These are phyloP conservation scores for Drosophila greeni DNA, from an alignment of 2,888 invertebrate species.

Conservation along the genomic window DNA sequence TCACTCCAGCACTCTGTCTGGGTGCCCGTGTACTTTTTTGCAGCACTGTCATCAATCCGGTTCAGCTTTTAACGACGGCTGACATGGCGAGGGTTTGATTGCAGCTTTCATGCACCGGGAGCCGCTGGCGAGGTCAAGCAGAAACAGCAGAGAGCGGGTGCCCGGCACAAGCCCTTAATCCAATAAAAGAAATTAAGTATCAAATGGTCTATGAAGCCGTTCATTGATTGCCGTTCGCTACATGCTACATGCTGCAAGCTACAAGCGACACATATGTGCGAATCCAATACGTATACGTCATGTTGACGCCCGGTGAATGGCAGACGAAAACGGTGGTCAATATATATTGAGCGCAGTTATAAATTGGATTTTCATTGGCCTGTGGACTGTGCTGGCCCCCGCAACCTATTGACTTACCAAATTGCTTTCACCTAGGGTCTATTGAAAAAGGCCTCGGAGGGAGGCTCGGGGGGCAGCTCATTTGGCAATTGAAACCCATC, in stretches of 20 bases:
- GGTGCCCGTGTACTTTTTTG: conserved; percentile 11
- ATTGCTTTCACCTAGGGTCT: conserved; percentile 27
- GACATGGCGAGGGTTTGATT: conserved; percentile 49
- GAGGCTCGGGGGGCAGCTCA: conserved; percentile 5
- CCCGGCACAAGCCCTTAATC: conserved; percentile 54
- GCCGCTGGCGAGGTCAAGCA: conserved; percentile 28
- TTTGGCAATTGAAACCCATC: conserved; percentile 15
- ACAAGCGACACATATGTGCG: conserved; percentile 20
- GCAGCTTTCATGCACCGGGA: conserved; percentile 38
- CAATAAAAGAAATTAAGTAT: conserved; percentile 72
- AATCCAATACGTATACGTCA: conserved; percentile 42
- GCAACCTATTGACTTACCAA: conserved; percentile 35
- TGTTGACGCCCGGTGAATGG: conserved; percentile 34
- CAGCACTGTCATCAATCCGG: conserved; percentile 49
- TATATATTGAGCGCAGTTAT: conserved; percentile 20
- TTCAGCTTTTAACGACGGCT: conserved; percentile 43
- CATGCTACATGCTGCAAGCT: neutral
- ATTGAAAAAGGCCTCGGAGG: conserved; percentile 4
- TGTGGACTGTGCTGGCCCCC: neutral
- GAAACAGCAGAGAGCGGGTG: conserved; percentile 4
- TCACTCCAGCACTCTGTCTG: conserved; percentile 3
- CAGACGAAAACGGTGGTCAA: conserved; percentile 25
- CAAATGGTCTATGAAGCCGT: conserved; percentile 65
- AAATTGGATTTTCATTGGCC: conserved; percentile 35
- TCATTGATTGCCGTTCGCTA: conserved; percentile 34